phyloP scores from a whole-genome alignment of 2,113 vertebrate genomes.

The Tichodroma muraria region DNA sequence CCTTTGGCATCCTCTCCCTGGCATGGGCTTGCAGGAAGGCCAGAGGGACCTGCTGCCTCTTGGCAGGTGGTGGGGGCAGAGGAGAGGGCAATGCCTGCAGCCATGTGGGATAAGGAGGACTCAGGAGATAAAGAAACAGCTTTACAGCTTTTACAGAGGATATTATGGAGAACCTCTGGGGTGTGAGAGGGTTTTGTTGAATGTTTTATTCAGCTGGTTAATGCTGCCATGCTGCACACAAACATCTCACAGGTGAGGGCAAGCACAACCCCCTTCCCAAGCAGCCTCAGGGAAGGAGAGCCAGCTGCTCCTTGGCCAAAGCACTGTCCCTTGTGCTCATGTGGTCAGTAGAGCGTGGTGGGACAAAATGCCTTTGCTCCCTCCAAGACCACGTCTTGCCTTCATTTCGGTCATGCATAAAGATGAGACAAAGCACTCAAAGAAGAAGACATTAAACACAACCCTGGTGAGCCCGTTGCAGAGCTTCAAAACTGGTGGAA shows the following conservation, averaged over 20 bases:
- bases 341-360: rapidly evolving
- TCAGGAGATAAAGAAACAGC: neutral
- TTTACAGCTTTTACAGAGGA: neutral
- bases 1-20: neutral
- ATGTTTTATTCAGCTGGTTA: neutral
- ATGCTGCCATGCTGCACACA: neutral
- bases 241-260: neutral
- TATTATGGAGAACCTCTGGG: neutral
- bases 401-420: neutral
- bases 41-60: neutral
- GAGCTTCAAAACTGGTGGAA: neutral
- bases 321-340: neutral
- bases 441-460: neutral
- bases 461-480: rapidly evolving
- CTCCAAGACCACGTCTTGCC: neutral
- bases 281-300: neutral
- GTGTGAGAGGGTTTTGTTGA: neutral
- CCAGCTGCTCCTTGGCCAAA: neutral
- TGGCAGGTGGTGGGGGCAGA: neutral
- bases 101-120: neutral
- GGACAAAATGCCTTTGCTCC: neutral
- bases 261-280: neutral
- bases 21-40: neutral
- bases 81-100: neutral
- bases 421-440: neutral